Evolutionary conservation across 2,888 invertebrate genomes (phyloP), one percentile per base, ranked within the genome.

Genomic region (Patella depressa): DNA sequence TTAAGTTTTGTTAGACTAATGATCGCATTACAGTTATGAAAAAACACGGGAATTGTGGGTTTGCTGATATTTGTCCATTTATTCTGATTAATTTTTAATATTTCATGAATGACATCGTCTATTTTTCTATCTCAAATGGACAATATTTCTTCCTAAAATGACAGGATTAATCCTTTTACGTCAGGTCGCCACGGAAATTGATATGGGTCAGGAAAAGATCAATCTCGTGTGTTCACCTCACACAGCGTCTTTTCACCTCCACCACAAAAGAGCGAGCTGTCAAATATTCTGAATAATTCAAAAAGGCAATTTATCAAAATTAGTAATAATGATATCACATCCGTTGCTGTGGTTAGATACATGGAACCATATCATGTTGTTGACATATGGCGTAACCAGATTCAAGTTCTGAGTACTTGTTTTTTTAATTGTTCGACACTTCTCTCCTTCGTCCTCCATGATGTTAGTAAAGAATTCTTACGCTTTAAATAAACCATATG

Each of bases 1-100:
- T 65, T 65, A 65, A 65, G 45, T 65, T 65, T 65, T 9, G 65
- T 65, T 24, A 24, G 19, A 65, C 65, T 65, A 65, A 65, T 65
- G 65, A 65, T 65, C 24, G 45, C 9, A 45, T 45, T 45, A 45
- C 45, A 45, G 7, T 45, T 45, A 45, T 45, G 34, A 45, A 45
- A 45, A 45, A 45, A 45, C 45, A 45, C 45, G 45, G 45, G 45
- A 45, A 45, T 45, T 45, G 45, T 45, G 45, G 45, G 45, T 45
- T 45, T 45, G 45, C 45, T 45, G 45, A 45, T 45, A 45, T 45
- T 45, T 11, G 65, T 65, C 19, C 65, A 65, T 65, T 65, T 65
- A 65, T 65, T 24, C 65, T 65, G 65, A 65, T 65, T 65, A 65
- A 65, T 65, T 65, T 65, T 65, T 65, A 65, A 65, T 65, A 65